These are phyloP conservation scores for Vireo griseus DNA, from an alignment of 2,797 vertebrate species.

Conservation along the genomic window DNA sequence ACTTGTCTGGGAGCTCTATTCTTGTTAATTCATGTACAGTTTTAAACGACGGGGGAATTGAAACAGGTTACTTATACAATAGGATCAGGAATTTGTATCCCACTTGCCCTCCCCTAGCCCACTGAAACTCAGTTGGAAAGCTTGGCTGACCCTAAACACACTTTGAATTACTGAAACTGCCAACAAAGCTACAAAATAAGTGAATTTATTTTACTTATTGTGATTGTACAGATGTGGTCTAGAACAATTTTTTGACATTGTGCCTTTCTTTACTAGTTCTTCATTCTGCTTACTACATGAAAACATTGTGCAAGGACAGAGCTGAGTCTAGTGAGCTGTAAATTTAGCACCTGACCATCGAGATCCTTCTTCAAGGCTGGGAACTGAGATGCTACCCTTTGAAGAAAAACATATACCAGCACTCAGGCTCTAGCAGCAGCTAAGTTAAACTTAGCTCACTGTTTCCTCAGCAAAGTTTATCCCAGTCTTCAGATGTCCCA, in stretches of 20 bases:
- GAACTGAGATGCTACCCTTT: rapidly evolving
- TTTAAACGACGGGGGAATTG: neutral
- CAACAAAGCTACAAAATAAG: neutral
- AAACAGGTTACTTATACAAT: neutral
- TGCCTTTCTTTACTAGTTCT: neutral
- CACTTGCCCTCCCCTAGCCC: neutral
- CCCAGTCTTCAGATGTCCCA: neutral
- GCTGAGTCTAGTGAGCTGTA: neutral
- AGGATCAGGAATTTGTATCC: neutral
- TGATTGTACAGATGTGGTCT: neutral
- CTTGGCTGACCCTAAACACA: neutral
- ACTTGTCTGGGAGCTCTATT: neutral
- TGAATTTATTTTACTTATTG: neutral
- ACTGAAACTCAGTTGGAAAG: neutral
- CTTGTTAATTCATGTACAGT: neutral
- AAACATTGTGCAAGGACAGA: neutral
- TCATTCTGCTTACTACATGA: neutral
- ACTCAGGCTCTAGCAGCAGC: neutral
- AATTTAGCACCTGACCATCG: neutral
- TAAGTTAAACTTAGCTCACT: neutral
- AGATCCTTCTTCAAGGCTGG: neutral
- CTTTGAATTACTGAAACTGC: neutral
- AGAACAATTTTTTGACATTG: neutral
- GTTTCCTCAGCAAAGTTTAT: neutral
- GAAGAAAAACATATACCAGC: neutral